Base-by-base conservation (phyloP, 64 coral and sea anemone species). In the Trachythela sp. region DNA sequence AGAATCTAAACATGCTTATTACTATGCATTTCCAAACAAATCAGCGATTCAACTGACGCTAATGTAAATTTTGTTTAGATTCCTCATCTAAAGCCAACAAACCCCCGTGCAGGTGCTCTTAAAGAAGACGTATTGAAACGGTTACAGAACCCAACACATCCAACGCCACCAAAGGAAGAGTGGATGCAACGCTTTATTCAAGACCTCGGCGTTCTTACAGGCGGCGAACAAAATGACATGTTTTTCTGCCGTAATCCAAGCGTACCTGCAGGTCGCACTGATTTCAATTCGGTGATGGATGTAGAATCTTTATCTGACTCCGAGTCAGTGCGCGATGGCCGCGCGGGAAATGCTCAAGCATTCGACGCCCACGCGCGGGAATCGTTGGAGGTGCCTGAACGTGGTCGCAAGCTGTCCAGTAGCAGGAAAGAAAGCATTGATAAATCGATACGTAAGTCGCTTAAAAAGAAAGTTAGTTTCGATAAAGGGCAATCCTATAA, bases 161-260 rank as follows among this genome's bases (percentile, higher is more conserved):
- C 56, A 64, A 64, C 56, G 26, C 56, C 56, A n/a, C 22, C 56
- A 26, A 64, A 64, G 22, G 56, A 64, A 64, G 20, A 20, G 56
- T 64, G 56, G 56, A 64, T 64, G 56, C 56, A 64, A 2, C 56
- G 56, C 56, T 64, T 64, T 26, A 27, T 64, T 26, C 20, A 20
- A 26, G 56, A 64, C 26, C 26, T 64, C 6, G 56, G 56, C 26
- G 56, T 64, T 18, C 56, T 64, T 18, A 64, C 56, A 20, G 56
- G 56, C 26, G 24, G 20, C 22, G 56, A 64, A n/a, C 56, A 64
- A 64, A 64, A 64, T 64, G 56, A 64, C 56, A 9, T 64, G 56
- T 64, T 64, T 27, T 64, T n/a, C 56, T 64, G 56, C 56, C 56
- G 26, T n/a, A 64, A 64, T 64, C 56, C 56, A 64, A 64, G 56